Conservation (phyloP, 2,888 invertebrate genomes). For the Nipponacmea schrenckii region DNA sequence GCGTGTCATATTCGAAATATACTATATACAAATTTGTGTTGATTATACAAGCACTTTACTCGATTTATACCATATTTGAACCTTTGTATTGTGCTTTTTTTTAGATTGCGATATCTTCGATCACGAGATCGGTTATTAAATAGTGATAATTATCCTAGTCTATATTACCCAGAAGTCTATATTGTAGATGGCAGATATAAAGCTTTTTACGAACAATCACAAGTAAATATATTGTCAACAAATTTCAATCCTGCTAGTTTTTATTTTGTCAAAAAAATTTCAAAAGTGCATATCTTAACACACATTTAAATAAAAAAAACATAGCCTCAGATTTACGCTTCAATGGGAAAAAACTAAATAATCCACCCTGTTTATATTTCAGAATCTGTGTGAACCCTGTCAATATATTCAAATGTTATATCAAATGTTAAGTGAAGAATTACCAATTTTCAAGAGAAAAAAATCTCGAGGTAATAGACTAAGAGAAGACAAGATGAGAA, state of each 20-base stretch:
- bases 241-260: no score
- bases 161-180: conserved; percentile 92
- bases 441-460: conserved; percentile 63
- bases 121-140: conserved; percentile 84
- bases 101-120: conserved; percentile 82
- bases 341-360: no score
- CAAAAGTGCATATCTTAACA: no score
- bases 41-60: no score
- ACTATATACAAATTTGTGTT: no score
- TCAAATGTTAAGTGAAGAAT: conserved; percentile 77
- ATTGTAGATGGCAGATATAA: conserved; percentile 90
- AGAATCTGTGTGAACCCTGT: conserved; percentile 77
- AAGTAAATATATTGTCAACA: conserved; percentile 38
- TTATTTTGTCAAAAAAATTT: no score
- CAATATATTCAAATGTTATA: conserved; percentile 88
- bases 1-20: no score
- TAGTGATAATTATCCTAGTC: conserved; percentile 81
- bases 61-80: no score
- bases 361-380: conserved; percentile 18
- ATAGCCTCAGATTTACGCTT: no score
- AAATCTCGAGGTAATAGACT: conserved; percentile 5
- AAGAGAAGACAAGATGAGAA: neutral
- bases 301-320: no score
- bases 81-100: no score
- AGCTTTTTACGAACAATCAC: conserved; percentile 78